phyloP scores from a whole-genome alignment of 2,797 vertebrate species.

The Halcyon smyrnensis region DNA sequence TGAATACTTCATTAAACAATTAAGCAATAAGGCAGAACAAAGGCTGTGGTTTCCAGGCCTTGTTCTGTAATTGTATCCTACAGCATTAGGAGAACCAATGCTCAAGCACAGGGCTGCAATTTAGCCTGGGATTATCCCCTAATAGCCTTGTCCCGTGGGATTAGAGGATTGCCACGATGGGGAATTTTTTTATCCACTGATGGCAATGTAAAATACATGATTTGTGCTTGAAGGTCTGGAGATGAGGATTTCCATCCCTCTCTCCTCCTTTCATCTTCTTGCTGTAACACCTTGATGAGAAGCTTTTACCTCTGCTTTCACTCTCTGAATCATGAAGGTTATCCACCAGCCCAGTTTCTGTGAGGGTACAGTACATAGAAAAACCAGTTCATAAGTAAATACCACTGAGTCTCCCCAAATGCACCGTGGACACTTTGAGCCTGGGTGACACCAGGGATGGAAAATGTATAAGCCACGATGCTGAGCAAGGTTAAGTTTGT shows the following conservation, averaged over 20 bases:
- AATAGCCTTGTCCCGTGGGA: slow-evolving; percentile 10
- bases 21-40: slow-evolving; percentile 71
- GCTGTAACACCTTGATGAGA: background rate
- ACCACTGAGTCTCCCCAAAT: background rate
- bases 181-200: background rate
- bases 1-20: slow-evolving; percentile 74
- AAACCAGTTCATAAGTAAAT: background rate
- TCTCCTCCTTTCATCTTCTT: background rate
- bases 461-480: background rate
- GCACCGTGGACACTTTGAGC: background rate
- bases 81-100: slow-evolving; percentile 36
- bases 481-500: background rate
- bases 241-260: background rate
- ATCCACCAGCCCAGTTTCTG: background rate
- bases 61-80: slow-evolving; percentile 54
- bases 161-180: background rate
- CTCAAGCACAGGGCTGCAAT: background rate
- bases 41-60: slow-evolving; percentile 61
- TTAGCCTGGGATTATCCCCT: slow-evolving; percentile 58
- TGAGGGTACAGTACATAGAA: background rate
- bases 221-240: background rate
- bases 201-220: background rate
- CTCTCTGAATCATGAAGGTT: background rate
- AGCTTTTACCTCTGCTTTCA: background rate
- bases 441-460: background rate